Evolutionary conservation across 2,113 vertebrate genomes (phyloP).

Genomic region (Chlorodrepanis virens): DNA sequence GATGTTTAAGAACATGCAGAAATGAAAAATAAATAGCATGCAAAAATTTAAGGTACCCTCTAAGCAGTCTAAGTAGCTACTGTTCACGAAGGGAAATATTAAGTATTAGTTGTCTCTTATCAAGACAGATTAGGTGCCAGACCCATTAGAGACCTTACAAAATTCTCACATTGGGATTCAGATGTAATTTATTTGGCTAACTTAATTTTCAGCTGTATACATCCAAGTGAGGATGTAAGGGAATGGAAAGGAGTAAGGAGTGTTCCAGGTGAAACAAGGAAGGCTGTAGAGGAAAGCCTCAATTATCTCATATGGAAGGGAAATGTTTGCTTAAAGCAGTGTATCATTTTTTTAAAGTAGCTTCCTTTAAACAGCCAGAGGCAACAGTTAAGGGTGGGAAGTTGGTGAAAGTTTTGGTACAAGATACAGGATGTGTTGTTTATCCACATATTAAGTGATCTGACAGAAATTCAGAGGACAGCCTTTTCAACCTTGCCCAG

Average conservation of each 20-base stretch:
- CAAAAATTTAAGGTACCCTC: slow-evolving; percentile 47
- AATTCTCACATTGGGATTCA: not conserved
- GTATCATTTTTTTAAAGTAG: not conserved
- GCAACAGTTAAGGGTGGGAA: not conserved
- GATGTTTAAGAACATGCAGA: slow-evolving; percentile 60
- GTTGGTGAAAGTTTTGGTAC: not conserved
- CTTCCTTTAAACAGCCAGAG: not conserved
- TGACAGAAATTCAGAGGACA: not conserved
- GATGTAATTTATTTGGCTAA: slow-evolving; percentile 15
- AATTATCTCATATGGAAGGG: not conserved
- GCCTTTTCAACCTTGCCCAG: not conserved
- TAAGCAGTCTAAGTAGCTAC: slow-evolving; percentile 43
- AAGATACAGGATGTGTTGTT: not conserved
- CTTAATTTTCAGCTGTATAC: slow-evolving; percentile 36
- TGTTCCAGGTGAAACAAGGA: not conserved
- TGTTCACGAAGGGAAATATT: slow-evolving; percentile 29
- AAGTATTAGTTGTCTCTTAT: slow-evolving; percentile 11
- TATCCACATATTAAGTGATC: not conserved
- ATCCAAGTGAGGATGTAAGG: not conserved
- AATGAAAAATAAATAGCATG: slow-evolving; percentile 64
- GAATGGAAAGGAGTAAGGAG: not conserved
- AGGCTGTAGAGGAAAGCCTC: not conserved
- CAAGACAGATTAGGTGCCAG: slow-evolving; percentile 21
- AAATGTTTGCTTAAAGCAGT: not conserved
- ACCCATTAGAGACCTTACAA: slow-evolving; percentile 32